phyloP scores from a whole-genome alignment of 1,140 invertebrate genomes.

The Cotesia typhae region DNA sequence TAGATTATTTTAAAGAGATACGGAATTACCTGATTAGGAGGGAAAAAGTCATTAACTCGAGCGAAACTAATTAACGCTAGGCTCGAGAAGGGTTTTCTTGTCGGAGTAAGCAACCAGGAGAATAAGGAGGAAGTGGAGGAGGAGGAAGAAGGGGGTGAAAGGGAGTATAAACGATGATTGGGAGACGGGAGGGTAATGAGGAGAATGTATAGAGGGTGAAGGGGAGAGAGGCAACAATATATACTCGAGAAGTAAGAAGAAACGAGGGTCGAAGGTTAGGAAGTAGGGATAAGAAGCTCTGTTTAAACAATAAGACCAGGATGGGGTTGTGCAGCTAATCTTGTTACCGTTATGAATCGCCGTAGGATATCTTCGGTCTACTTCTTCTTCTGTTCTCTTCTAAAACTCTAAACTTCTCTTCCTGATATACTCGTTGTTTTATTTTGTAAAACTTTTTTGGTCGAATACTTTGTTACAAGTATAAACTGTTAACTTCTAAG shows the following conservation, averaged over 20 bases:
- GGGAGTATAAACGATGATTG: slow-evolving; percentile 14
- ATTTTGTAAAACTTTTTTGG: not conserved
- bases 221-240: not conserved
- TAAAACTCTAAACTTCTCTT: slow-evolving; percentile 12
- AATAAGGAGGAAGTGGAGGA: not conserved
- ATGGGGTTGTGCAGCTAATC: slow-evolving; percentile 35
- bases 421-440: slow-evolving; percentile 9
- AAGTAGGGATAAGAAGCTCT: slow-evolving; percentile 22
- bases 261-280: slow-evolving; percentile 11
- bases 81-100: slow-evolving; percentile 32
- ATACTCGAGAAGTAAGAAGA: not conserved
- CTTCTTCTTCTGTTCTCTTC: slow-evolving; percentile 13
- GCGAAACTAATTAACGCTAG: slow-evolving; percentile 66
- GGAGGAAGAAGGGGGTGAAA: not conserved
- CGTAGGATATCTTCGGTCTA: slow-evolving; percentile 14
- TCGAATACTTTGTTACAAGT: not conserved
- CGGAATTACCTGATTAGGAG: slow-evolving; percentile 67
- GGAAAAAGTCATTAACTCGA: slow-evolving; percentile 67
- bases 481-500: not conserved
- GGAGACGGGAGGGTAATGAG: slow-evolving; percentile 1
- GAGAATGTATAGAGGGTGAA: not conserved
- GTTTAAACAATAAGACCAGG: slow-evolving; percentile 41
- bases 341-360: slow-evolving; percentile 41
- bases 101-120: not conserved
- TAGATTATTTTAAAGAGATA: slow-evolving; percentile 68